Evolutionary conservation across 2,113 vertebrate species (phyloP).

Genomic region (Chloropsis hardwickii): DNA sequence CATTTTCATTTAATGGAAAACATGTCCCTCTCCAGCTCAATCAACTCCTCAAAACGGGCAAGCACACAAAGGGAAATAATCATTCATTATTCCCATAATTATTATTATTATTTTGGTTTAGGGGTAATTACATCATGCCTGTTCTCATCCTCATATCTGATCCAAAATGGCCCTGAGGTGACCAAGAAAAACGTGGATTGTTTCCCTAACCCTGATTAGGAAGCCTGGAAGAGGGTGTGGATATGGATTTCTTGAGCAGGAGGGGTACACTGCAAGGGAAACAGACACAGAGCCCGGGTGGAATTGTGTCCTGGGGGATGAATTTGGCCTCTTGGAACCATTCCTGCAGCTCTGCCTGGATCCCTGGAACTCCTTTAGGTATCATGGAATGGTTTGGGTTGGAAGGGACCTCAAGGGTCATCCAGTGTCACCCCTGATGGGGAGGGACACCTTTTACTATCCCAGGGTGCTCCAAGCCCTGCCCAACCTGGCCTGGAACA

Average conservation of each 20-base stretch:
- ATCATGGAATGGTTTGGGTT: not conserved
- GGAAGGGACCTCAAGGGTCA: not conserved
- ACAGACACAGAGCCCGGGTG: not conserved
- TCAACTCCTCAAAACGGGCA: not conserved
- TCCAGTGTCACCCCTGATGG: not conserved
- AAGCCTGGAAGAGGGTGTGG: constrained; percentile 12
- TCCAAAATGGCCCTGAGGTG: not conserved
- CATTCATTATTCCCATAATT: not conserved
- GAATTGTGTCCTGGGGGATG: not conserved
- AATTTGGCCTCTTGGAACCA: not conserved
- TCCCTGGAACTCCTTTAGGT: not conserved
- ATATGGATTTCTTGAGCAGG: not conserved
- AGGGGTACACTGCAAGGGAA: not conserved
- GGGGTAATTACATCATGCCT: not conserved
- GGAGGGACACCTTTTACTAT: rapidly evolving
- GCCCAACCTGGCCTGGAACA: rapidly evolving
- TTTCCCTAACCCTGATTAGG: constrained; percentile 36
- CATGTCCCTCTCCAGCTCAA: not conserved
- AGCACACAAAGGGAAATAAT: not conserved
- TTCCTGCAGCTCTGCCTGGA: not conserved
- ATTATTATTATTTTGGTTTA: not conserved
- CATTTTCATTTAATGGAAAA: not conserved
- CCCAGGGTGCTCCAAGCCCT: not conserved
- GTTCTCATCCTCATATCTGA: constrained; percentile 13
- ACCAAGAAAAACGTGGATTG: constrained; percentile 12